Evolutionary conservation across 2,888 invertebrate genomes (phyloP).

Genomic region (Orchesella flavescens): DNA sequence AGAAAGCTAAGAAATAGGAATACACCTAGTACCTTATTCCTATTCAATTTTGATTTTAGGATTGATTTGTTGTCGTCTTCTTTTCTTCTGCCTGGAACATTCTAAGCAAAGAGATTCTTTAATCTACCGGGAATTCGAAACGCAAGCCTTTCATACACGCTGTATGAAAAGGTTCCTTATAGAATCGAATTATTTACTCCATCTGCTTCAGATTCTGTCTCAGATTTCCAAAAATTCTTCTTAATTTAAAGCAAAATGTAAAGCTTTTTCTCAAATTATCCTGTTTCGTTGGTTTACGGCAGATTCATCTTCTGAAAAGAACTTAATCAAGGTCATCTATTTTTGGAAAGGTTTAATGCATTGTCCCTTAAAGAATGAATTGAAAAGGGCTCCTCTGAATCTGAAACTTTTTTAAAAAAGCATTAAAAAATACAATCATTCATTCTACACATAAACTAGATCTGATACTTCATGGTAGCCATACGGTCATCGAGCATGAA

Average conservation of each 20-base stretch:
- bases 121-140: not conserved
- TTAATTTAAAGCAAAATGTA: not conserved
- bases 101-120: not conserved
- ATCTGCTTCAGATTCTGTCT: slow-evolving; percentile 30
- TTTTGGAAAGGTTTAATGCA: slow-evolving; percentile 19
- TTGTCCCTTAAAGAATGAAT: no score
- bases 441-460: not conserved
- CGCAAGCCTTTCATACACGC: not conserved
- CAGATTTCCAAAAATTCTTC: slow-evolving; percentile 20
- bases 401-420: no score
- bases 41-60: no score
- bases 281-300: slow-evolving; percentile 17
- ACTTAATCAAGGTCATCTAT: slow-evolving; percentile 47
- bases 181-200: slow-evolving; percentile 5
- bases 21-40: no score
- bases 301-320: slow-evolving; percentile 30
- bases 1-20: not conserved
- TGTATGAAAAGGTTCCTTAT: not conserved
- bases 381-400: no score
- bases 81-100: no score
- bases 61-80: no score
- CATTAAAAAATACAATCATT: no score
- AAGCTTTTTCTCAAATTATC: slow-evolving; percentile 47
- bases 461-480: slow-evolving; percentile 2
- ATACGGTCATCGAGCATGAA: slow-evolving; percentile 5